These are phyloP conservation scores for Bicyclus anynana DNA, from an alignment of 1,140 invertebrate genomes.

Conservation along the genomic window DNA sequence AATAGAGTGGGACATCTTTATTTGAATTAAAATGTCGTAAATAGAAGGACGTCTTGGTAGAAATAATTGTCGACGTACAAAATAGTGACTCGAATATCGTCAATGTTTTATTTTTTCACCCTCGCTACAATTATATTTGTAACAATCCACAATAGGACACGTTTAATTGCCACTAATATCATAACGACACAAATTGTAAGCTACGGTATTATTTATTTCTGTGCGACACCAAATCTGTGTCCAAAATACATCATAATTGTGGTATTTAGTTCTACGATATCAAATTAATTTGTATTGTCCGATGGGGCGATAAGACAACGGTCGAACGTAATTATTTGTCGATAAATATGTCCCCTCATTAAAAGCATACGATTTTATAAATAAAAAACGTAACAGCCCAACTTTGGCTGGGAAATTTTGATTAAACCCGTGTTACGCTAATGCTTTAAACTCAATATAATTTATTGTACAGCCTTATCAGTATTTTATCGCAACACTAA, in stretches of 20 bases:
- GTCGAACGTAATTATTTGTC: slow-evolving; percentile 12
- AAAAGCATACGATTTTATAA: slow-evolving; percentile 4
- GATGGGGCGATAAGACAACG: neutral
- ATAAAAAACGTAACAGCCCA: slow-evolving; percentile 6
- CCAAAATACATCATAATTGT: slow-evolving; percentile 22
- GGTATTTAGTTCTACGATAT: slow-evolving; percentile 22
- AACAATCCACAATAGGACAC: slow-evolving; percentile 8
- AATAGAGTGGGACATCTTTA: no score
- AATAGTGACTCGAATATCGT: slow-evolving; percentile 12
- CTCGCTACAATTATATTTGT: slow-evolving; percentile 20
- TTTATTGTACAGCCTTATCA: slow-evolving; percentile 39
- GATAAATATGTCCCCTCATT: slow-evolving; percentile 2
- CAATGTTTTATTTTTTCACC: slow-evolving; percentile 17
- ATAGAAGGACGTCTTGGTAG: no score
- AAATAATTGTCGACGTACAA: neutral
- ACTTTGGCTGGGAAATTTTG: slow-evolving; percentile 17
- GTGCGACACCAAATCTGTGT: slow-evolving; percentile 9
- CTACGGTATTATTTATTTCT: slow-evolving; percentile 19
- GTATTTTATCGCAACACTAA: slow-evolving; percentile 44
- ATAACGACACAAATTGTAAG: slow-evolving; percentile 11
- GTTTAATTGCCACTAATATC: slow-evolving; percentile 21
- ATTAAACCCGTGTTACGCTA: slow-evolving; percentile 30
- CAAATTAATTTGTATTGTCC: neutral
- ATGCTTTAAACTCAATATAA: slow-evolving; percentile 38
- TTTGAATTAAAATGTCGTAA: no score